Percentiles rank a stretch among this genome's conserved stretches.
These are phyloP conservation scores for Loripinus fragilis DNA, from an alignment of 2,888 invertebrate genomes.

Conservation along the genomic window DNA sequence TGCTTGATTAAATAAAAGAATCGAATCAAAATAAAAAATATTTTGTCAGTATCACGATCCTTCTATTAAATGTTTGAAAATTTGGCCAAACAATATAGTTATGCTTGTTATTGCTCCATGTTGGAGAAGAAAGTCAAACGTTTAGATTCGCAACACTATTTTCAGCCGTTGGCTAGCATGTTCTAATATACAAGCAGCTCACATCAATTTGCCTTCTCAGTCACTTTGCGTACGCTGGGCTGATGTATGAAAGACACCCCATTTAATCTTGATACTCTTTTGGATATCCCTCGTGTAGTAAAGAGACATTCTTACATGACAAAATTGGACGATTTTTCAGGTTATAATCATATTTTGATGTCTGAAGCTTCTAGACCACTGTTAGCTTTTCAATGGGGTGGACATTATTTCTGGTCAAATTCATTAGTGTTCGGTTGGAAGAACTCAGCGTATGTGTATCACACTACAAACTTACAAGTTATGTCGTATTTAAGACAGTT, in stretches of 20 bases:
- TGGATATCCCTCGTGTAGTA: conserved; percentile 31
- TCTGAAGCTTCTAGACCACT: conserved; percentile 14
- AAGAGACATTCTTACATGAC: conserved; percentile 22
- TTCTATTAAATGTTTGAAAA: no score
- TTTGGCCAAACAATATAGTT: no score
- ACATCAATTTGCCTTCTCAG: no score
- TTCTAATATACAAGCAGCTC: no score
- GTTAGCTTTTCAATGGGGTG: conserved; percentile 37
- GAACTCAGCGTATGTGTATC: conserved; percentile 32
- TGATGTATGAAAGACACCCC: conserved; percentile 32
- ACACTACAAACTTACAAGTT: conserved; percentile 4
- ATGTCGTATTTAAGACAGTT: conserved; percentile 3
- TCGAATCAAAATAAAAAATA: no score
- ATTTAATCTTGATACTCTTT: conserved; percentile 36
- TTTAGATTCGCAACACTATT: no score
- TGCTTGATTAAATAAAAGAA: no score
- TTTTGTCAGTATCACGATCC: no score
- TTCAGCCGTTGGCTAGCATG: no score
- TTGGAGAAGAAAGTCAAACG: no score
- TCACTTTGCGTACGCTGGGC: no score
- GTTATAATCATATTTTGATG: conserved; percentile 45
- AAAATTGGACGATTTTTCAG: conserved; percentile 36
- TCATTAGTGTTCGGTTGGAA: conserved; percentile 37
- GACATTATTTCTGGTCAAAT: conserved; percentile 26
- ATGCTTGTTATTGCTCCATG: no score